Conservation (phyloP, 2,797 vertebrate species). For the Lithobates pipiens region DNA sequence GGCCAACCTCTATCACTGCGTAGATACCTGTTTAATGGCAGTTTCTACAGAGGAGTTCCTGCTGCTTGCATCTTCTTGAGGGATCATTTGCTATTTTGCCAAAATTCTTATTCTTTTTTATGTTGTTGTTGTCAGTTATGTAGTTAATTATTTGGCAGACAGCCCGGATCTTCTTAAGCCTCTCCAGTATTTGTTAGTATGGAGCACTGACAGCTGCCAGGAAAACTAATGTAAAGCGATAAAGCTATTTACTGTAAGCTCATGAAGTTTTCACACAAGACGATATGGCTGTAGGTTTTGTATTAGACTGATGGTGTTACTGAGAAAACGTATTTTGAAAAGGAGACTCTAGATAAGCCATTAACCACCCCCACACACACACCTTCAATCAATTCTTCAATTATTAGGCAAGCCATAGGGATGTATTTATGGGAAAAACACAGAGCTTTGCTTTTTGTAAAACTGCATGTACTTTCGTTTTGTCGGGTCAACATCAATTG, state of each 20-base stretch:
- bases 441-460: too few species aligned
- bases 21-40: neutral
- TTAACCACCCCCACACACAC: too few species aligned
- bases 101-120: conserved; percentile 1
- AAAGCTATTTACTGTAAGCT: conserved; percentile 8
- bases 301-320: neutral
- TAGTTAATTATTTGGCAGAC: conserved; percentile 20
- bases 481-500: too few species aligned
- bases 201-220: conserved; percentile 14
- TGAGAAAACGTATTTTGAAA: neutral
- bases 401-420: too few species aligned
- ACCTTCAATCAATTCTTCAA: too few species aligned
- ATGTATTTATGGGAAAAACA: too few species aligned
- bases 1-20: neutral
- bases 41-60: neutral
- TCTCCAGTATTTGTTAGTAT: conserved; percentile 8
- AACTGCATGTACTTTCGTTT: too few species aligned
- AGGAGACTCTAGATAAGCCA: neutral
- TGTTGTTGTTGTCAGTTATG: neutral
- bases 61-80: conserved; percentile 9
- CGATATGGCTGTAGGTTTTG: neutral
- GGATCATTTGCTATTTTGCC: conserved; percentile 22
- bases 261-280: neutral
- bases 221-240: conserved; percentile 27
- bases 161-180: conserved; percentile 9